Base-by-base conservation (phyloP, 2,797 vertebrate species). In the Columba guinea region DNA sequence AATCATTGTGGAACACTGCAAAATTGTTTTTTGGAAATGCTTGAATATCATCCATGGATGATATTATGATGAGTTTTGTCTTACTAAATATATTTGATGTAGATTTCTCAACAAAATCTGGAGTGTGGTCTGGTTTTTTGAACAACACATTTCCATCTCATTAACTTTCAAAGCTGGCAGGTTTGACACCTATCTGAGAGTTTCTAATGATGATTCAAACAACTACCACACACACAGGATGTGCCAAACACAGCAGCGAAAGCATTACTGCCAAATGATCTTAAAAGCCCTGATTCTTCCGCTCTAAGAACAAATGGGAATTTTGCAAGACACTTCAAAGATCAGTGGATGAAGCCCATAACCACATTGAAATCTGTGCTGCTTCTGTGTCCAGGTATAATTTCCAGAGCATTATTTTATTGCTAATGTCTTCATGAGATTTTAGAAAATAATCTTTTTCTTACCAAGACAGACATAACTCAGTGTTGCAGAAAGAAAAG, bases 401-500 rank as follows among this genome's bases (percentile, higher is more conserved):
- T 84, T 95, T 93, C 70, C 44, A 77, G 23, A 67, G 19, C 5
- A 41, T 48, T 80, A 32, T 84, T 89, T 87, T 37, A 75, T 78
- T 85, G 28, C 21, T 28, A 14, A 37, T 46, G n/a, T 21, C 68
- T 64, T 41, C 3, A 59, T 52, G 71, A 39, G 65, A 88, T 68
- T 86, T 90, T 79, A 86, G 55, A 89, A 86, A 96, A 73, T 10
- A 60, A 76, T 44, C 2, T 88, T 78, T 64, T 69, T 91, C 84
- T 94, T 92, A 44, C 23, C 52, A 58, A 59, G 64, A 71, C 32
- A 85, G 27, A 27, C 48, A 58, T 74, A 89, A 91, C 4, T 22
- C 37, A 46, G 21, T 44, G 16, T 21, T 97, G 55, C 69, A 92
- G 59, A 96, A 92, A 87, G 35, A 74, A 64, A 91, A 90, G 65